Evolutionary conservation across 2,113 vertebrate species (phyloP), one percentile per base, ranked within the genome.

Genomic region (Phyllopteryx taeniolatus): DNA sequence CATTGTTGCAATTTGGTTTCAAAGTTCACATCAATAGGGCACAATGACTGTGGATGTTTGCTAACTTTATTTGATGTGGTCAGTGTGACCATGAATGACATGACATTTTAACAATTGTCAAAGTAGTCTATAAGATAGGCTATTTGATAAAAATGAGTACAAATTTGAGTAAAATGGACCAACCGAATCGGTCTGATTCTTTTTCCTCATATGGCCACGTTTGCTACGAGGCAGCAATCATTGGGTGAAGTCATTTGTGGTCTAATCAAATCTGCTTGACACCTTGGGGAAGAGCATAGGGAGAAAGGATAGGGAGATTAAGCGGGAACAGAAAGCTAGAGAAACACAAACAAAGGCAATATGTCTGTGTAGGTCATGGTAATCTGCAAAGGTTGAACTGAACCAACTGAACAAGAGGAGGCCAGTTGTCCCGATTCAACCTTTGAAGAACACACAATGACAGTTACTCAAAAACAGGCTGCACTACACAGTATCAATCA

Each of bases 51-150:
- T 42, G 33, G n/a, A 13, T 85, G 79, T 88, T 85, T 87, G 68
- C 69, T 80, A 49, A 31, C 43, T 79, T 81, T 88, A 69, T 89
- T 84, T 88, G 71, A 43, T 56, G 65, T 78, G 66, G 83, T 86
- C 83, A 72, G 10, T 33, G 12, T 83, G 82, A 88, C 89, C 71
- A 69, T 1, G 22, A 47, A 22, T 69, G 56, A 68, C 72, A 73
- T 79, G 76, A 76, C 79, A 82, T 80, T 67, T 79, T 22, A 63
- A 53, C 39, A 54, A 59, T 61, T 56, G 12, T 64, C 62, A 64
- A n/a, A 43, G 39, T 35, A 62, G 60, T 39, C 33, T 14, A 43
- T 39, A 11, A 64, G 35, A 64, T 64, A 43, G 39, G 35, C 0
- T 0, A 2, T 47, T 54, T 22, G 8, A 60, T 39, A 31, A 59